phyloP scores from a whole-genome alignment of 2,113 vertebrate species.

The Stigmatopora nigra region DNA sequence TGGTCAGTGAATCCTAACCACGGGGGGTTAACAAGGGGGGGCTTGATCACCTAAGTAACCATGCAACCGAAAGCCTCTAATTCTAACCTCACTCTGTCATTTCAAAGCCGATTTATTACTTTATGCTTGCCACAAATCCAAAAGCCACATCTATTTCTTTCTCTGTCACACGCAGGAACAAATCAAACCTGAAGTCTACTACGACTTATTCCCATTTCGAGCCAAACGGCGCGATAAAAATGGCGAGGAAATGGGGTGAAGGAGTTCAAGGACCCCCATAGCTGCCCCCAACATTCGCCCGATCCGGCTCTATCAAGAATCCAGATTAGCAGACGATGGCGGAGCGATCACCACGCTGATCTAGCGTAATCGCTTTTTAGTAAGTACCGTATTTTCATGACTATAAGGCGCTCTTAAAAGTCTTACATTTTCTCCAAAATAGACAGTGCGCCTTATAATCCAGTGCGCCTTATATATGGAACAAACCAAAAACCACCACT shows the following conservation, averaged over 20 bases:
- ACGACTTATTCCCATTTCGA: background rate
- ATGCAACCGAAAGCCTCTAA: conserved; percentile 3
- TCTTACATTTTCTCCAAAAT: too few species aligned
- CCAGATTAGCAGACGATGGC: conserved; percentile 46
- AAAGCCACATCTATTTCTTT: background rate
- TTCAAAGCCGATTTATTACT: background rate
- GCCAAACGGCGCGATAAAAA: background rate
- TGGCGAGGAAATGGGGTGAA: conserved; percentile 1
- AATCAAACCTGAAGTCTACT: too few species aligned
- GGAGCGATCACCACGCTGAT: conserved; percentile 55
- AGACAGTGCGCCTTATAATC: too few species aligned
- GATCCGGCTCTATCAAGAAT: conserved; percentile 36
- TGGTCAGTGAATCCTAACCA: background rate
- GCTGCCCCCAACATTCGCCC: conserved; percentile 38
- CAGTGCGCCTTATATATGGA: too few species aligned
- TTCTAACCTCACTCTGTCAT: background rate
- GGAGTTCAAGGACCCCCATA: conserved; percentile 15
- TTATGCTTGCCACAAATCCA: background rate
- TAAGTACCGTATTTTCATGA: too few species aligned
- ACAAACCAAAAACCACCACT: too few species aligned
- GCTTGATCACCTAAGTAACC: conserved; percentile 28
- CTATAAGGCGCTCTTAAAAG: too few species aligned
- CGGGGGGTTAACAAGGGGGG: background rate
- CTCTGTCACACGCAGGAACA: background rate
- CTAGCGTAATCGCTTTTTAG: conserved; percentile 49